Evolutionary conservation across 2,888 invertebrate genomes (phyloP).

Genomic region (Nycteola revayana): DNA sequence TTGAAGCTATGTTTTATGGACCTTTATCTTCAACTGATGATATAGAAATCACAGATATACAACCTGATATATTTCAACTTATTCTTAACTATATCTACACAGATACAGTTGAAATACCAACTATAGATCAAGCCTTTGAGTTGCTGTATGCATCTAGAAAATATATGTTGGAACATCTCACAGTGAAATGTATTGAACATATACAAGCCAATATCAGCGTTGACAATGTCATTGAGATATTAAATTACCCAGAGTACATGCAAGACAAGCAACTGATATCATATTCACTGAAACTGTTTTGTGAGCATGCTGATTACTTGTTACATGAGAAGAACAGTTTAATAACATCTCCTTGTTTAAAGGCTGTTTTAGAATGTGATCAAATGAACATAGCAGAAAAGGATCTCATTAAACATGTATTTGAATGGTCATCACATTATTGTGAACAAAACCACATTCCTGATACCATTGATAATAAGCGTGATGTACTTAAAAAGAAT

Average conservation of each 20-base stretch:
- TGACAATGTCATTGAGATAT: conserved; percentile 80
- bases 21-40: conserved; percentile 75
- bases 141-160: conserved; percentile 85
- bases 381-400: conserved; percentile 76
- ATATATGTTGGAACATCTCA: conserved; percentile 82
- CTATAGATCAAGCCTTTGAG: conserved; percentile 83
- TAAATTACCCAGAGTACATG: conserved; percentile 83
- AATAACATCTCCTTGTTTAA: conserved; percentile 74
- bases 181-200: conserved; percentile 74
- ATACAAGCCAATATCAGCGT: conserved; percentile 79
- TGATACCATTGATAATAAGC: conserved; percentile 64
- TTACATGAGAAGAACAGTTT: conserved; percentile 71
- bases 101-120: conserved; percentile 77
- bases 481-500: conserved; percentile 60
- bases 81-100: conserved; percentile 84
- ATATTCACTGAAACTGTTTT: conserved; percentile 79
- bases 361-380: conserved; percentile 71
- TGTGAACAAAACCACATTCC: conserved; percentile 67
- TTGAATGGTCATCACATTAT: conserved; percentile 80
- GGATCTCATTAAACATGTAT: conserved; percentile 75
- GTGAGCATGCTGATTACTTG: conserved; percentile 78
- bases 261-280: conserved; percentile 78
- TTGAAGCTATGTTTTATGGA: conserved; percentile 86
- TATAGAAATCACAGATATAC: conserved; percentile 82
- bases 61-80: conserved; percentile 82